Conservation (phyloP, 1,140 invertebrate species). For the Drosophila novamexicana region DNA sequence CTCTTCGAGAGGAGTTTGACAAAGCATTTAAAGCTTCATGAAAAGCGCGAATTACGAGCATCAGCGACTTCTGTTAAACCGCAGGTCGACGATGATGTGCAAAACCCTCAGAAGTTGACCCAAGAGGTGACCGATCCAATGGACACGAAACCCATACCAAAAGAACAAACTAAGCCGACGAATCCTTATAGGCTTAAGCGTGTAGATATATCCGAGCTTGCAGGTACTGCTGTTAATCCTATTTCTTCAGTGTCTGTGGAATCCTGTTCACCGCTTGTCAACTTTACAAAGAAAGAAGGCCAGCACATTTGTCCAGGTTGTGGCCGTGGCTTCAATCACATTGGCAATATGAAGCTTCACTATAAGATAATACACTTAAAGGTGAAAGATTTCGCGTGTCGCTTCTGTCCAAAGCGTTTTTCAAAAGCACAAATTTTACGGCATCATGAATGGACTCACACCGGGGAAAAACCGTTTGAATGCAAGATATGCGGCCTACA, state of each 20-base stretch:
- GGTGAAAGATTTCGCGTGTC: conserved; percentile 80
- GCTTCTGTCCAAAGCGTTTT: conserved; percentile 77
- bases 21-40: conserved; percentile 76
- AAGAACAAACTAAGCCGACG: conserved; percentile 33
- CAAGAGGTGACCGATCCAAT: conserved; percentile 23
- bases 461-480: conserved; percentile 84
- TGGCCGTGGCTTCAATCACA: conserved; percentile 76
- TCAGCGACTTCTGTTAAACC: conserved; percentile 47
- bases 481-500: conserved; percentile 74
- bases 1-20: conserved; percentile 69
- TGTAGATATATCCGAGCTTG: conserved; percentile 73
- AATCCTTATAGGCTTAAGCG: conserved; percentile 62
- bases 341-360: conserved; percentile 79
- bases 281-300: conserved; percentile 80
- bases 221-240: conserved; percentile 76
- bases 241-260: conserved; percentile 77
- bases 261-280: conserved; percentile 77
- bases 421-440: conserved; percentile 79
- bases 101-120: neutral
- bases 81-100: conserved; percentile 18
- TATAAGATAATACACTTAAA: conserved; percentile 81
- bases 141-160: conserved; percentile 14
- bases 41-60: conserved; percentile 66
- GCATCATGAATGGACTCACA: conserved; percentile 81
- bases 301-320: conserved; percentile 79